phyloP scores from a whole-genome alignment of 2,888 invertebrate genomes.

The Lasioglossum morio region DNA sequence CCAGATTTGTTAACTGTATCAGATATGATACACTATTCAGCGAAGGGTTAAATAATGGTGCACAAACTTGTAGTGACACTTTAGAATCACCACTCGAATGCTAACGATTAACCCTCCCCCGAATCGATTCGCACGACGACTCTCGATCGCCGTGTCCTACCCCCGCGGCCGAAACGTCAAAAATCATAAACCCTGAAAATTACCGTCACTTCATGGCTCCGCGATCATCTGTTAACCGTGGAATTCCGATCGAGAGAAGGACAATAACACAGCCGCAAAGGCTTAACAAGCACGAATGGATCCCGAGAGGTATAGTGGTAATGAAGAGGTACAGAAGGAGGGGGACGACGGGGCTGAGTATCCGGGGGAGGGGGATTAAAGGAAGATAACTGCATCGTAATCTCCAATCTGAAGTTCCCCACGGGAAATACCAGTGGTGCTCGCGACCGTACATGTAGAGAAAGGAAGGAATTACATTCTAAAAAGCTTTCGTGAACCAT shows the following conservation, averaged over 20 bases:
- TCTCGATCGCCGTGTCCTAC: background rate
- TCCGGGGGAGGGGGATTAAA: slow-evolving; percentile 67
- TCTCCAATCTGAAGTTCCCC: slow-evolving; percentile 73
- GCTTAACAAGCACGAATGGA: slow-evolving; percentile 71
- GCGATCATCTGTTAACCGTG: slow-evolving; percentile 49
- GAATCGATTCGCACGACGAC: background rate
- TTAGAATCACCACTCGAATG: too few species aligned
- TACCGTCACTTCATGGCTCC: background rate
- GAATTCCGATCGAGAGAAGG: slow-evolving; percentile 58
- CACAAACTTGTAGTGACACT: too few species aligned
- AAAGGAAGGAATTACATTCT: slow-evolving; percentile 62
- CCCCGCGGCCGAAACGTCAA: background rate
- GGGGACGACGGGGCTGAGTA: slow-evolving; percentile 5
- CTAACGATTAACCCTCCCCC: background rate
- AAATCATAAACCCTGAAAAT: background rate
- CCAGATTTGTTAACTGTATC: too few species aligned
- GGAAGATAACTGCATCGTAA: slow-evolving; percentile 77
- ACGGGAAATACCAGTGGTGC: slow-evolving; percentile 68
- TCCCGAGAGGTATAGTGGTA: slow-evolving; percentile 68
- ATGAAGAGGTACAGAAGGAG: slow-evolving; percentile 61
- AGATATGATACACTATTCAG: too few species aligned
- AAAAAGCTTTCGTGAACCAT: slow-evolving; percentile 36
- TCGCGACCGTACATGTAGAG: slow-evolving; percentile 37
- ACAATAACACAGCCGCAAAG: slow-evolving; percentile 55
- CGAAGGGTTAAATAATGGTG: too few species aligned